phyloP scores from a whole-genome alignment of 2,797 vertebrate species.

The Heliangelus exortis region DNA sequence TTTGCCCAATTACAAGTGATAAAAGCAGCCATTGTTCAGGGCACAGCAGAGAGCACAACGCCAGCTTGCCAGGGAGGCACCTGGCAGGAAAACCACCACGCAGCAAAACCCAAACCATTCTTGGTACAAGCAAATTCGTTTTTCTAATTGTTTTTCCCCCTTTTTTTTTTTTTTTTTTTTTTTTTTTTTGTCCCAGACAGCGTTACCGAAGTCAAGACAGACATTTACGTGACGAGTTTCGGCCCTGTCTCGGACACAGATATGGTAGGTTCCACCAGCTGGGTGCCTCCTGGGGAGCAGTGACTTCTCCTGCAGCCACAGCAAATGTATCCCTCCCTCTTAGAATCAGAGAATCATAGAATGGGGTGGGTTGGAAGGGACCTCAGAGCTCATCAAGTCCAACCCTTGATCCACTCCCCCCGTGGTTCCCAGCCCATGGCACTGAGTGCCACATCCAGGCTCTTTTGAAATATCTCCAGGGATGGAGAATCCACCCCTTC shows the following conservation, averaged over 20 bases:
- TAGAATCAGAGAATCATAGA: too few species aligned
- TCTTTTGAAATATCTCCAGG: too few species aligned
- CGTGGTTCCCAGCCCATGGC: too few species aligned
- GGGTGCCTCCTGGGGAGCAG: background rate
- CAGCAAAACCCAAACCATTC: background rate
- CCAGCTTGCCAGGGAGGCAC: background rate
- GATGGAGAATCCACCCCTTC: too few species aligned
- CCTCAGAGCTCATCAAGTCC: too few species aligned
- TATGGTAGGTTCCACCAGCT: constrained; percentile 87
- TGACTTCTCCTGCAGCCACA: background rate
- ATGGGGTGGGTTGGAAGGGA: too few species aligned
- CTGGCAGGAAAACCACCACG: background rate
- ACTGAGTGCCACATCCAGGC: too few species aligned
- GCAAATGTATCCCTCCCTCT: rapidly evolving
- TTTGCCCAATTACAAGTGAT: background rate
- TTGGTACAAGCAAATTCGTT: background rate
- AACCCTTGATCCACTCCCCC: too few species aligned
- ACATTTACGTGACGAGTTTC: constrained; percentile 98
- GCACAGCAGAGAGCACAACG: background rate
- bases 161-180: too few species aligned
- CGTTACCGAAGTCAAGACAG: constrained; percentile 96
- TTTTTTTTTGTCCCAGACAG: constrained; percentile 81
- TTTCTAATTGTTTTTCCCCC: constrained; percentile 25
- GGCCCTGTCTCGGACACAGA: constrained; percentile 98
- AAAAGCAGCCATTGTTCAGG: constrained; percentile 3